These are phyloP conservation scores for Noctuana brunneofusca DNA, from an alignment of 2,888 invertebrate genomes.

Conservation along the genomic window DNA sequence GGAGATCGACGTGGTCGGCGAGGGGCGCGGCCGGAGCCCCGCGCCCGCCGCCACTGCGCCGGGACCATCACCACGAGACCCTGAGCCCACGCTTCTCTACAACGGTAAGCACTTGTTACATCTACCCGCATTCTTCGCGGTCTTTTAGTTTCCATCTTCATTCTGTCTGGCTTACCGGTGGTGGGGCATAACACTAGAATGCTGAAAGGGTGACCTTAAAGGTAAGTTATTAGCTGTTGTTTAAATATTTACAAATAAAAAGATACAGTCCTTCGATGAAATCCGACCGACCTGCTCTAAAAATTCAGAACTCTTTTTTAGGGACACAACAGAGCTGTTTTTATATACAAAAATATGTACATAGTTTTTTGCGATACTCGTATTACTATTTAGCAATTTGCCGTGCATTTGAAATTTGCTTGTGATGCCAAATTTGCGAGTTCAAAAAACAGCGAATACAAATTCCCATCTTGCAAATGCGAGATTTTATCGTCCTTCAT, in stretches of 20 bases:
- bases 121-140: conserved; percentile 20
- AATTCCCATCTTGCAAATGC: conserved; percentile 28
- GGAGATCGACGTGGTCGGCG: conserved; percentile 91
- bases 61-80: conserved; percentile 87
- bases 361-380: conserved; percentile 9
- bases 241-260: neutral
- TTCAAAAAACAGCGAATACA: conserved; percentile 26
- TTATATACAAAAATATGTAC: too few species aligned
- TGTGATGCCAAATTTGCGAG: conserved; percentile 25
- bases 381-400: neutral
- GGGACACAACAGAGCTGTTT: too few species aligned
- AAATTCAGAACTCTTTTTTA: too few species aligned
- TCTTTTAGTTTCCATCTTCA: conserved; percentile 33
- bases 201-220: neutral
- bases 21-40: conserved; percentile 84
- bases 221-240: neutral
- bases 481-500: conserved; percentile 8
- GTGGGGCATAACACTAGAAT: neutral
- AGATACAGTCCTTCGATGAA: neutral
- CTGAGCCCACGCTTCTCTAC: conserved; percentile 89
- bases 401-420: conserved; percentile 21
- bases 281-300: too few species aligned
- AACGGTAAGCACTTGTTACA: conserved; percentile 84
- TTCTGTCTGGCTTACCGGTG: neutral
- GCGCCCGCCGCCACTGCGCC: conserved; percentile 83